phyloP scores from a whole-genome alignment of 2,888 invertebrate species.

The Drosophila fungiperda region DNA sequence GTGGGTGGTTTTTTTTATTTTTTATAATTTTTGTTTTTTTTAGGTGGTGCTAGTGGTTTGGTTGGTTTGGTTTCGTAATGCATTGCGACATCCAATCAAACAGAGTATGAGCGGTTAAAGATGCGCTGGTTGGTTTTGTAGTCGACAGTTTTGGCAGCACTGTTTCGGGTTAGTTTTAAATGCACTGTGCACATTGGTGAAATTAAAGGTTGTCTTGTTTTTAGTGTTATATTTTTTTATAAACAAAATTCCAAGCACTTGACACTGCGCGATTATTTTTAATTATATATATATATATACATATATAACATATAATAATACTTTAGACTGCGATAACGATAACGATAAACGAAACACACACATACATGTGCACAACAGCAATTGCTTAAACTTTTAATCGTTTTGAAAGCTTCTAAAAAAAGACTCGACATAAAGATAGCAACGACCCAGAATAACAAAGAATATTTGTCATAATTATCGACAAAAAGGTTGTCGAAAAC shows the following conservation, averaged over 20 bases:
- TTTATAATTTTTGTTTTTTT: conserved; percentile 17
- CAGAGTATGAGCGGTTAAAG: conserved; percentile 49
- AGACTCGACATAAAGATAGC: conserved; percentile 30
- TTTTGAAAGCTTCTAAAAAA: conserved; percentile 35
- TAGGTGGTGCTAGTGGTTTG: conserved; percentile 37
- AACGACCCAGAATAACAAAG: conserved; percentile 81
- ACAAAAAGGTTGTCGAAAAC: conserved; percentile 11
- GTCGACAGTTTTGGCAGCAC: conserved; percentile 50
- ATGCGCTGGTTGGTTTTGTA: conserved; percentile 45
- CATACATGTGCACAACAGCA: conserved; percentile 23
- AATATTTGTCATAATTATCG: conserved; percentile 12
- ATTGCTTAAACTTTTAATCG: conserved; percentile 18
- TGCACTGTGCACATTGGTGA: conserved; percentile 54
- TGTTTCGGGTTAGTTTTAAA: conserved; percentile 51
- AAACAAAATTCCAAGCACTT: conserved; percentile 39
- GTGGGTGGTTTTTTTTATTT: conserved; percentile 45
- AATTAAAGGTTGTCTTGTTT: conserved; percentile 6
- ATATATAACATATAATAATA: neutral
- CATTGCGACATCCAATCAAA: conserved; percentile 56
- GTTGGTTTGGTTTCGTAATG: conserved; percentile 32
- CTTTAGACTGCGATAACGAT: conserved; percentile 28
- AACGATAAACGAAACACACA: conserved; percentile 53
- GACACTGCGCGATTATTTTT: conserved; percentile 40
- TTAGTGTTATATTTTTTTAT: neutral
- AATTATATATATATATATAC: neutral